Conservation (phyloP, 2,113 vertebrate genomes). For the Varanus salvator region DNA sequence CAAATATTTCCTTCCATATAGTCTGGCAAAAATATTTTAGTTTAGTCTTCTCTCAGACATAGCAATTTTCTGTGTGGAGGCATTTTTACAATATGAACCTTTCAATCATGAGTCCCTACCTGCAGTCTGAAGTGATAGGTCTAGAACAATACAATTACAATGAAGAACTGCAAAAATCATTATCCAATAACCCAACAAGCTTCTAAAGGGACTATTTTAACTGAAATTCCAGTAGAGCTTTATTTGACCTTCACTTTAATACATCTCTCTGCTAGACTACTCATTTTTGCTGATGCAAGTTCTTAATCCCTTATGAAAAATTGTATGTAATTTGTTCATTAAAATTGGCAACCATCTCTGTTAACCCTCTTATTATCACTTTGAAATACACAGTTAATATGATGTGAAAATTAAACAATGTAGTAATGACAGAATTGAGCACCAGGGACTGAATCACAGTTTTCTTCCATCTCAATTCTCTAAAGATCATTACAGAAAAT, state of each 20-base stretch:
- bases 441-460: conserved; percentile 29
- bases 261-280: conserved; percentile 15
- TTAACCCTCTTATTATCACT: conserved; percentile 40
- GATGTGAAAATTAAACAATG: conserved; percentile 54
- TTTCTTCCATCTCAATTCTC: conserved; percentile 23
- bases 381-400: conserved; percentile 39
- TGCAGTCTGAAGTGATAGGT: background rate
- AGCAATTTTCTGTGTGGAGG: background rate
- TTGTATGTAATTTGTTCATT: conserved; percentile 57
- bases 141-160: conserved; percentile 34
- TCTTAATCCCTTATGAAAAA: conserved; percentile 38
- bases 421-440: conserved; percentile 20
- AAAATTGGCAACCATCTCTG: conserved; percentile 51
- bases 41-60: background rate
- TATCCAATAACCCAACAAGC: background rate
- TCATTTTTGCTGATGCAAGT: conserved; percentile 53
- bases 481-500: background rate
- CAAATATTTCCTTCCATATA: background rate
- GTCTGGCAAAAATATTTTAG: background rate
- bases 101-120: background rate
- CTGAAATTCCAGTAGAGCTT: conserved; percentile 54
- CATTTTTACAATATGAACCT: background rate
- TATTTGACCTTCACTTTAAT: conserved; percentile 50
- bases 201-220: conserved; percentile 44
- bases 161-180: conserved; percentile 52